Evolutionary conservation across 2,113 vertebrate species (phyloP).

Genomic region (Lampris incognitus): DNA sequence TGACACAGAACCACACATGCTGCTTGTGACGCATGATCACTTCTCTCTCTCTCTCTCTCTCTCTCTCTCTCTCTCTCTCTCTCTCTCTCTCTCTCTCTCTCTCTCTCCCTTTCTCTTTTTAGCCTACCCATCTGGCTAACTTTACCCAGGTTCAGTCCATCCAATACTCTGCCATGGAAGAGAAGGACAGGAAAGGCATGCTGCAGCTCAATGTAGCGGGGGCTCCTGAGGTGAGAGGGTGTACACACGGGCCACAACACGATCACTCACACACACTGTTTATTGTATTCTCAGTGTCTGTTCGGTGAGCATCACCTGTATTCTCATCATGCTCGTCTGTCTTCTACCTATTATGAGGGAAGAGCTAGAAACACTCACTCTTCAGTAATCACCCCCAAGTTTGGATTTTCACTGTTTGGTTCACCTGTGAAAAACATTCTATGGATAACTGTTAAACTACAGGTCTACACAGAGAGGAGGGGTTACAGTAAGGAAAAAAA

Average conservation of each 20-base stretch:
- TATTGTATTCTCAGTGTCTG: no score
- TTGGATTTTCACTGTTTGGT: no score
- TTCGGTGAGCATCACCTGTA: no score
- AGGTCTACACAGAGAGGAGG: not conserved
- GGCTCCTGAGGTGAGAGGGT: constrained; percentile 86
- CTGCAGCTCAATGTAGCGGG: constrained; percentile 93
- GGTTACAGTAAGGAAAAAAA: not conserved
- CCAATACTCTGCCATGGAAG: constrained; percentile 92
- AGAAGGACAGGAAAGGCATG: constrained; percentile 94
- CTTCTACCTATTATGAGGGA: no score
- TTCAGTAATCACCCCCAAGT: no score
- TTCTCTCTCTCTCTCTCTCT: not conserved
- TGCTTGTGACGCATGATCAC: no score
- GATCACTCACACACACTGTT: not conserved
- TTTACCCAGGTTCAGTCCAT: constrained; percentile 96
- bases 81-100: not conserved
- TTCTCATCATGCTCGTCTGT: no score
- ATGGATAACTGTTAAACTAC: not conserved
- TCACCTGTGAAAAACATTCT: no score
- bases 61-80: constrained; percentile 24
- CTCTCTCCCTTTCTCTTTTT: constrained; percentile 36
- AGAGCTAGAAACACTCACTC: no score
- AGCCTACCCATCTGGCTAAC: constrained; percentile 96
- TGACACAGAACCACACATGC: no score
- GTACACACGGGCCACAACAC: not conserved